These are phyloP conservation scores for Nyctibius bracteatus DNA, from an alignment of 2,113 vertebrate species.

Conservation along the genomic window DNA sequence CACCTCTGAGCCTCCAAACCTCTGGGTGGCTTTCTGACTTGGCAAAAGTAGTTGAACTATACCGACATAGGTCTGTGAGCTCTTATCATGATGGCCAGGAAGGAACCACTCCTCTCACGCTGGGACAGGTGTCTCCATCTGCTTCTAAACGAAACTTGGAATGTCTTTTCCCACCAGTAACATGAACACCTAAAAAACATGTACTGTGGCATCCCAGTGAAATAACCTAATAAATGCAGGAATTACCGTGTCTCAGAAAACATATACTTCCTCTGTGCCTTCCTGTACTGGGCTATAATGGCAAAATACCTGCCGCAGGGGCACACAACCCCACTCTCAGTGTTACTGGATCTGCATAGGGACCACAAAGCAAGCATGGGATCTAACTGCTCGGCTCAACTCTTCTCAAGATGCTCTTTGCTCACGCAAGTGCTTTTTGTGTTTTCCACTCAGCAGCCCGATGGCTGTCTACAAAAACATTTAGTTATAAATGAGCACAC, in stretches of 20 bases:
- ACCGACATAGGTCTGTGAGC: background rate
- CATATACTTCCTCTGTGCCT: fast-evolving
- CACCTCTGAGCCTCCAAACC: background rate
- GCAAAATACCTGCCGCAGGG: background rate
- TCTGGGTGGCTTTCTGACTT: background rate
- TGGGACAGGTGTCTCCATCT: background rate
- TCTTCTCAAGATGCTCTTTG: background rate
- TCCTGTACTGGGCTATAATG: background rate
- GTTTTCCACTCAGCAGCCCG: background rate
- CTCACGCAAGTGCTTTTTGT: background rate
- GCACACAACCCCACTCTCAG: fast-evolving
- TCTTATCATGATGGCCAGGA: background rate
- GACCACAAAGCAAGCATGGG: fast-evolving
- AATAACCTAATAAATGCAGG: background rate
- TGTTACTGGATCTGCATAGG: background rate
- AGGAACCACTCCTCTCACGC: fast-evolving
- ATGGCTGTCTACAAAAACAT: background rate
- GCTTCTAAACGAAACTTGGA: background rate
- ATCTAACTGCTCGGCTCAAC: background rate
- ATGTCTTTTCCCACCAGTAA: background rate
- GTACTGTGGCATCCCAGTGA: too few species aligned
- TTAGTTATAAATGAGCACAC: constrained; percentile 7
- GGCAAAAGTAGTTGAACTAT: background rate
- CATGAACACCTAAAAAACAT: background rate
- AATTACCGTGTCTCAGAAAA: background rate